Percentiles rank a stretch among this genome's conserved stretches.
These are phyloP conservation scores for Stegastes partitus DNA, from an alignment of 2,113 vertebrate genomes.

Conservation along the genomic window DNA sequence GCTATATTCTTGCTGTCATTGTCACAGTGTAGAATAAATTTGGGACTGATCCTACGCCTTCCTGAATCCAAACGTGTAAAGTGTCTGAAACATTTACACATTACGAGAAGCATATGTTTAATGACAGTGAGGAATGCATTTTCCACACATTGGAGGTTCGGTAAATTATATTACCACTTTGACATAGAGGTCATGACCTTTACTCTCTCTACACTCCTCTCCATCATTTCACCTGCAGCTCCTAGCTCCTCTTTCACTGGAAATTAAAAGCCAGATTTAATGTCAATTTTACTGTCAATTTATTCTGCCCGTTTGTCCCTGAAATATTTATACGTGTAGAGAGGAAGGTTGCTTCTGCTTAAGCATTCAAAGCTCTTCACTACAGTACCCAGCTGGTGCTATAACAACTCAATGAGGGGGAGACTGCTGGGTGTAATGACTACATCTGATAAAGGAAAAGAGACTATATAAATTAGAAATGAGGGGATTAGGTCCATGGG, in stretches of 20 bases:
- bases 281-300: slow-evolving; percentile 85
- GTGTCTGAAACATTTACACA: neutral
- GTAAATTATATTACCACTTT: slow-evolving; percentile 52
- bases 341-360: slow-evolving; percentile 72
- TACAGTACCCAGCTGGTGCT: slow-evolving; percentile 74
- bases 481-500: slow-evolving; percentile 77
- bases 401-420: slow-evolving; percentile 72
- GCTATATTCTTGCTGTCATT: neutral
- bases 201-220: slow-evolving; percentile 37
- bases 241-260: slow-evolving; percentile 62
- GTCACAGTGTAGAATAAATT: neutral
- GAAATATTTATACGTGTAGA: slow-evolving; percentile 84
- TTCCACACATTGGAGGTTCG: slow-evolving; percentile 35
- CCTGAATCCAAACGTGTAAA: neutral
- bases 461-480: slow-evolving; percentile 78
- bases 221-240: slow-evolving; percentile 57
- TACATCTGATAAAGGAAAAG: slow-evolving; percentile 76
- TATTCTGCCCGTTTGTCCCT: slow-evolving; percentile 78
- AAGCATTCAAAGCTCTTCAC: slow-evolving; percentile 71
- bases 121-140: slow-evolving; percentile 22
- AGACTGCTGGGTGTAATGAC: slow-evolving; percentile 76
- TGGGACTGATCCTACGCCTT: neutral
- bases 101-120: slow-evolving; percentile 9
- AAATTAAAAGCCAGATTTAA: slow-evolving; percentile 83
- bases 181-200: slow-evolving; percentile 59